Percentiles rank a stretch among this genome's conserved stretches.
Evolutionary conservation across 2,888 invertebrate genomes (phyloP).

Genomic region (Plebejus argus): DNA sequence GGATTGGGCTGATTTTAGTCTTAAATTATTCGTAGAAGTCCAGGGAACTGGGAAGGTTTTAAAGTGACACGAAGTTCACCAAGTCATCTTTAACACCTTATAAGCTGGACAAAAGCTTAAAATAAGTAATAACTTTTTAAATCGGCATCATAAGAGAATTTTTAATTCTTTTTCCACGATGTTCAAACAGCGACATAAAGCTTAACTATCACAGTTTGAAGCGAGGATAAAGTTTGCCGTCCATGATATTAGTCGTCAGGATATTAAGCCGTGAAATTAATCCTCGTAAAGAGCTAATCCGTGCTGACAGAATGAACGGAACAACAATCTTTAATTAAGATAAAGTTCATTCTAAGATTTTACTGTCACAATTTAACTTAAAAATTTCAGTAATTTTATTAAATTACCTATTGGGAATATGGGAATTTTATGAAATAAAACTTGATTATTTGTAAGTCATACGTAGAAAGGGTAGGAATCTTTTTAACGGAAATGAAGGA

Average conservation of each 20-base stretch:
- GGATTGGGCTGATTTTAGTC: too few relatives aligned
- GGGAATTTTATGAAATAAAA: too few relatives aligned
- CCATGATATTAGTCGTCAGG: constrained; percentile 8
- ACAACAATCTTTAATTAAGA: not conserved
- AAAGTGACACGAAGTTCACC: too few relatives aligned
- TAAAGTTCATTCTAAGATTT: not conserved
- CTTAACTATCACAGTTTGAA: constrained; percentile 22
- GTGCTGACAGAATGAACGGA: not conserved
- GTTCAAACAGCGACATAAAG: constrained; percentile 12
- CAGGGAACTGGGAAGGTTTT: too few relatives aligned
- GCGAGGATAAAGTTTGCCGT: constrained; percentile 19
- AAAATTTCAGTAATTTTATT: not conserved
- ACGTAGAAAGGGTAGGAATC: too few relatives aligned
- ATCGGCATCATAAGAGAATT: not conserved
- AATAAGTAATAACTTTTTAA: not conserved
- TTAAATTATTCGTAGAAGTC: too few relatives aligned
- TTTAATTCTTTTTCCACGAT: not conserved
- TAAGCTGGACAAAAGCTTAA: not conserved
- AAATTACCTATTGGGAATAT: not conserved
- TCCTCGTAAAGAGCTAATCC: constrained; percentile 10
- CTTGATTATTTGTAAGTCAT: too few relatives aligned
- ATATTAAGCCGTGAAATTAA: constrained; percentile 19
- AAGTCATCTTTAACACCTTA: too few relatives aligned
- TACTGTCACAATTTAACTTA: not conserved
- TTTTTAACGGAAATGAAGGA: too few relatives aligned